A percentile compares a stretch with the other conserved stretches of the same genome.
These are phyloP conservation scores for Lagocephalus sceleratus DNA, from an alignment of 2,797 vertebrate species.

Conservation along the genomic window DNA sequence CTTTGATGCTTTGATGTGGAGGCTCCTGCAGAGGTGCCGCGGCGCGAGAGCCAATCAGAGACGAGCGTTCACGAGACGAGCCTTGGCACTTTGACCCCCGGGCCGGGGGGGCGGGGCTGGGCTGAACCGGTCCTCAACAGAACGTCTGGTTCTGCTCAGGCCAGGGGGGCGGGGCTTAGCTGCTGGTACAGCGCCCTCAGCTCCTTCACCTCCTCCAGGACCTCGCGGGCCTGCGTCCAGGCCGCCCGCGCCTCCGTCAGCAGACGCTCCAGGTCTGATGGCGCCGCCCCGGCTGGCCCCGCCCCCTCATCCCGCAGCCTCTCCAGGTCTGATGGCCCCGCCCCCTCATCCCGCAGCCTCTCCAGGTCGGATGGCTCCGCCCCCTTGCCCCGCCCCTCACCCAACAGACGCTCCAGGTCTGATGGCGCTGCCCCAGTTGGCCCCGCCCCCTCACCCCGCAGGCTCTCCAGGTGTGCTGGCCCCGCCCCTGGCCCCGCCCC, in stretches of 20 bases:
- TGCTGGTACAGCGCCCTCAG: conserved; percentile 83
- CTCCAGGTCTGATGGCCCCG: too few relatives aligned
- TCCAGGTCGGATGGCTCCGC: too few relatives aligned
- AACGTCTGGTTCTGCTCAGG: too few relatives aligned
- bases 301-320: too few relatives aligned
- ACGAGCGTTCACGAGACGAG: too few relatives aligned
- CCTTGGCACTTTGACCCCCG: too few relatives aligned
- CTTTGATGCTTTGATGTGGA: too few relatives aligned
- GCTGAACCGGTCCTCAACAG: too few relatives aligned
- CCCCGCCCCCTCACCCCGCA: conserved; percentile 58
- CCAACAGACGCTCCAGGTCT: conserved; percentile 86
- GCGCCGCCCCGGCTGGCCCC: conserved; percentile 59
- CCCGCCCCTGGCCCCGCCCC: conserved; percentile 1
- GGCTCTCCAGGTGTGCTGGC: conserved; percentile 43
- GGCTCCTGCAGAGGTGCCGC: too few relatives aligned
- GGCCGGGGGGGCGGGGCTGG: too few relatives aligned
- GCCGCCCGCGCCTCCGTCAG: conserved; percentile 83
- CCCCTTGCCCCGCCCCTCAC: conserved; percentile 25
- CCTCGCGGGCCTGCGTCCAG: conserved; percentile 86
- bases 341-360: conserved; percentile 30
- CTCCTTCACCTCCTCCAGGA: conserved; percentile 88
- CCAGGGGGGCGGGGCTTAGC: conserved; percentile 58
- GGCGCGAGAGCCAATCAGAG: too few relatives aligned
- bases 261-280: conserved; percentile 83
- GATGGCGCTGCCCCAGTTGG: too few relatives aligned